Conservation (phyloP, 2,888 invertebrate genomes). For the Sesamia inferens region DNA sequence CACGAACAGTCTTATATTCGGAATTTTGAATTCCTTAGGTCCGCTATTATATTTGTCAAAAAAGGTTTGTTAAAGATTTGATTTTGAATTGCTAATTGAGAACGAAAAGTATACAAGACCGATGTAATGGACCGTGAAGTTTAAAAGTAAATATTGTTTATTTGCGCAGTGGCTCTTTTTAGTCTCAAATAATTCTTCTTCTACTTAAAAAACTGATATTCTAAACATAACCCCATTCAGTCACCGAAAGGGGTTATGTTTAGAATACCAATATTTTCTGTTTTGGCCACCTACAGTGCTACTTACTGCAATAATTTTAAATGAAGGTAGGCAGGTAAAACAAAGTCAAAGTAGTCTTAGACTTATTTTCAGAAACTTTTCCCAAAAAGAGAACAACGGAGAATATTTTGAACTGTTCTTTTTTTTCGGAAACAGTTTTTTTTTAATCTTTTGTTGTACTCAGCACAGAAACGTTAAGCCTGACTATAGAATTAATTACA, state of each 20-base stretch:
- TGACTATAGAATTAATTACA: neutral
- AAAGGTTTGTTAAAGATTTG: too few relatives aligned
- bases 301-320: neutral
- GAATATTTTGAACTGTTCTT: too few relatives aligned
- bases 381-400: neutral
- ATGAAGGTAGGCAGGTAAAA: neutral
- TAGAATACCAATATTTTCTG: neutral
- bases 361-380: neutral
- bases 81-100: constrained; percentile 12
- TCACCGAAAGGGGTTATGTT: too few relatives aligned
- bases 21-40: too few relatives aligned
- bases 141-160: constrained; percentile 4
- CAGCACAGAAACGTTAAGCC: neutral
- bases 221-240: too few relatives aligned
- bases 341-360: neutral
- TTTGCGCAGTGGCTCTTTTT: too few relatives aligned
- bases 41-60: too few relatives aligned
- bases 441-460: neutral
- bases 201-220: too few relatives aligned
- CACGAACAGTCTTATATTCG: too few relatives aligned
- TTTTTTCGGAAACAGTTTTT: too few relatives aligned
- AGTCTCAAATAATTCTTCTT: too few relatives aligned
- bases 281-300: neutral
- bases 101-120: constrained; percentile 12
- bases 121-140: neutral